phyloP scores from a whole-genome alignment of 2,888 invertebrate species.

The Lomographa bimaculata region DNA sequence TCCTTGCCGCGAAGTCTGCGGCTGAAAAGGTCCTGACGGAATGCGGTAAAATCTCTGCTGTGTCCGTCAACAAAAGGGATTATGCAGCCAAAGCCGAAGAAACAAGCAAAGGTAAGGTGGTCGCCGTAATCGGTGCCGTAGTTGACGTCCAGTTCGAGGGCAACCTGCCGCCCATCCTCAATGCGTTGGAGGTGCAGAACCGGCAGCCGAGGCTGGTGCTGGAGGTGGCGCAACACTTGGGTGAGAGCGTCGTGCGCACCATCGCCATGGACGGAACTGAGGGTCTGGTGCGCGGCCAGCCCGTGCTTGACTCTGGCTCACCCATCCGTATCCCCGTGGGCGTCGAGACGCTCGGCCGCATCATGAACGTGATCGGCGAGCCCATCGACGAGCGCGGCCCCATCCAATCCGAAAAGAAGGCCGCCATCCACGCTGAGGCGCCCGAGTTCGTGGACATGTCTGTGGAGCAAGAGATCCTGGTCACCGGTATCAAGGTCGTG shows the following conservation, averaged over 20 bases:
- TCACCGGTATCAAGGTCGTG: conserved; percentile 97
- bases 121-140: conserved; percentile 98
- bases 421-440: conserved; percentile 95
- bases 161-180: conserved; percentile 95
- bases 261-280: conserved; percentile 98
- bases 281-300: conserved; percentile 93
- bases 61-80: conserved; percentile 65
- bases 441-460: conserved; percentile 96
- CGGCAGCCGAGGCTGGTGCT: conserved; percentile 91
- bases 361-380: conserved; percentile 96
- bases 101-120: conserved; percentile 86
- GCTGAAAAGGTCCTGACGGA: conserved; percentile 84
- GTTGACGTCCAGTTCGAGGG: conserved; percentile 99
- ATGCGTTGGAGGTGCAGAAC: conserved; percentile 96
- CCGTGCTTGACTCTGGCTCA: conserved; percentile 91
- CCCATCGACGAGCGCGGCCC: conserved; percentile 96
- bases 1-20: conserved; percentile 83
- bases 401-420: conserved; percentile 89
- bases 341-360: conserved; percentile 94
- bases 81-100: conserved; percentile 71
- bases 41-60: conserved; percentile 81
- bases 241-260: conserved; percentile 94
- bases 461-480: conserved; percentile 94
- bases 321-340: conserved; percentile 97
- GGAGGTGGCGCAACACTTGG: conserved; percentile 96